phyloP scores from a whole-genome alignment of 2,888 invertebrate genomes.

The Allygus modestus region DNA sequence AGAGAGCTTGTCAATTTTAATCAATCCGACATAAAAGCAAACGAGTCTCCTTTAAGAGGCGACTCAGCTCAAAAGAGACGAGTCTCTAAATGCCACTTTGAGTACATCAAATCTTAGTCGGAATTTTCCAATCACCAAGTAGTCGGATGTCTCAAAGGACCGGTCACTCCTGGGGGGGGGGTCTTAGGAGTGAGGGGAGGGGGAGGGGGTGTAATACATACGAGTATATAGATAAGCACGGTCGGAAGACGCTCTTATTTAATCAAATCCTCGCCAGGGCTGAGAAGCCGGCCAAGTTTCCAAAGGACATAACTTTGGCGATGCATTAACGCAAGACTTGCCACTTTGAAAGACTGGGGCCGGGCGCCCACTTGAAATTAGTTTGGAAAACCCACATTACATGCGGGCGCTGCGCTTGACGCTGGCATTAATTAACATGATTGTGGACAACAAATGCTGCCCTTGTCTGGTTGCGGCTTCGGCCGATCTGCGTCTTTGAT shows the following conservation, averaged over 20 bases:
- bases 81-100: slow-evolving; percentile 4
- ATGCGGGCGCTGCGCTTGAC: slow-evolving; percentile 34
- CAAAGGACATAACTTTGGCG: slow-evolving; percentile 64
- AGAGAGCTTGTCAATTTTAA: slow-evolving; percentile 4
- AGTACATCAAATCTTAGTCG: slow-evolving; percentile 45
- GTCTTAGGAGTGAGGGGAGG: neutral
- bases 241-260: slow-evolving; percentile 58
- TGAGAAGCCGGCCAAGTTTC: slow-evolving; percentile 38
- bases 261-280: slow-evolving; percentile 58
- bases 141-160: slow-evolving; percentile 40
- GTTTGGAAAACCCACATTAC: slow-evolving; percentile 64
- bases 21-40: slow-evolving; percentile 35
- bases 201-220: too few species aligned
- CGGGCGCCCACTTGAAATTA: slow-evolving; percentile 63
- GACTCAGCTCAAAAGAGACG: too few species aligned
- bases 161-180: slow-evolving; percentile 17
- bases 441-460: slow-evolving; percentile 39
- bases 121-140: slow-evolving; percentile 58
- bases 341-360: slow-evolving; percentile 66
- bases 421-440: slow-evolving; percentile 46
- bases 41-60: neutral
- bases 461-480: neutral
- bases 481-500: slow-evolving; percentile 13
- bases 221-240: slow-evolving; percentile 62
- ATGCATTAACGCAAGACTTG: slow-evolving; percentile 68